Evolutionary conservation across 1,140 invertebrate genomes (phyloP).

Genomic region (Drosophila micromelanica): DNA sequence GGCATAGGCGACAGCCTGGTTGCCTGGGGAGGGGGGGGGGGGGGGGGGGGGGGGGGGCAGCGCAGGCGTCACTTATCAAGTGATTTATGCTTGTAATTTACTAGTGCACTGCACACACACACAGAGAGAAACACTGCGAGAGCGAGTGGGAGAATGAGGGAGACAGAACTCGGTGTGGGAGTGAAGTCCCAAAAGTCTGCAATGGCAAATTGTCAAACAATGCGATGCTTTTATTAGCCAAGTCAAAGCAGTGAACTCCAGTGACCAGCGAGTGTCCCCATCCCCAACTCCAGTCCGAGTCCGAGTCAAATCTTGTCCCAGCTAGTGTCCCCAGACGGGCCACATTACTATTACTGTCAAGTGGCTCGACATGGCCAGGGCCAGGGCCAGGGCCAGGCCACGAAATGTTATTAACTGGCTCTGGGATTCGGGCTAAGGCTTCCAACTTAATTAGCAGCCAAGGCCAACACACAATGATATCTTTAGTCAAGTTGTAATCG

Average conservation of each 20-base stretch:
- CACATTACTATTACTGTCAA: slow-evolving; percentile 50
- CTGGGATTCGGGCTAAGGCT: slow-evolving; percentile 10
- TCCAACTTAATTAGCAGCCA: slow-evolving; percentile 29
- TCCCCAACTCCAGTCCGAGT: background rate
- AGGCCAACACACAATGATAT: slow-evolving; percentile 18
- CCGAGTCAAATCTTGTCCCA: background rate
- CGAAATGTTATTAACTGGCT: slow-evolving; percentile 31
- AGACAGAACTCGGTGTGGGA: background rate
- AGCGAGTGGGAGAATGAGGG: background rate
- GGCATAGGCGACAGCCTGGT: background rate
- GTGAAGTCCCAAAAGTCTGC: slow-evolving; percentile 51
- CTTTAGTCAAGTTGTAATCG: slow-evolving; percentile 10
- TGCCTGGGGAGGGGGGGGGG: no score
- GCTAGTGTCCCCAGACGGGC: slow-evolving; percentile 18
- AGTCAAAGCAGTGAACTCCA: slow-evolving; percentile 21
- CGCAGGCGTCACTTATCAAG: slow-evolving; percentile 63
- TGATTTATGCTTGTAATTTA: slow-evolving; percentile 69
- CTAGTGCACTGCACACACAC: slow-evolving; percentile 35
- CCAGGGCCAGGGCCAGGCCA: background rate
- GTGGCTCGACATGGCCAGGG: background rate
- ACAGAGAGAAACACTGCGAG: slow-evolving; percentile 2
- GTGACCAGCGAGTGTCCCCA: slow-evolving; percentile 3
- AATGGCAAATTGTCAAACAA: slow-evolving; percentile 60
- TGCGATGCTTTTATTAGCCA: slow-evolving; percentile 52
- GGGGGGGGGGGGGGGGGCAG: no score